Percentiles rank a stretch among this genome's conserved stretches.
These are phyloP conservation scores for Pandemis corylana DNA, from an alignment of 2,888 invertebrate genomes.

Conservation along the genomic window DNA sequence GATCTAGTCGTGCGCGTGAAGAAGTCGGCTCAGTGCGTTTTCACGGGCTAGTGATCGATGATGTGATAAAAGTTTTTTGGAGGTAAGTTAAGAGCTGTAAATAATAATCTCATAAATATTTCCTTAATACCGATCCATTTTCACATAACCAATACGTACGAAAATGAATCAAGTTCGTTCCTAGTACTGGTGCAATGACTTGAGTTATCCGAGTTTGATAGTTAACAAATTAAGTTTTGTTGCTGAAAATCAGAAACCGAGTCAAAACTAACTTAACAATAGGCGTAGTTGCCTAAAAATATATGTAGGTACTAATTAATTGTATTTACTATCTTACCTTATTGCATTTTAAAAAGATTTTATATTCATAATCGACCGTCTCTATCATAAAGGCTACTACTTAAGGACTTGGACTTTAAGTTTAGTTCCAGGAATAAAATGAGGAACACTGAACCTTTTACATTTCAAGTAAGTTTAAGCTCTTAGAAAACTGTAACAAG, in stretches of 20 bases:
- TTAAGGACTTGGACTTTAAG: neutral
- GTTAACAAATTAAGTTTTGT: neutral
- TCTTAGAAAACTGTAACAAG: neutral
- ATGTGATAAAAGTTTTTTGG: constrained; percentile 18
- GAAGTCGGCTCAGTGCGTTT: constrained; percentile 3
- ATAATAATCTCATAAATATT: too few species aligned
- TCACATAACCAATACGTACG: too few species aligned
- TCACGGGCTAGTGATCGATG: constrained; percentile 20
- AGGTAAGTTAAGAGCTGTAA: neutral
- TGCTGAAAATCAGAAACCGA: neutral
- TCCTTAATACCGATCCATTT: too few species aligned
- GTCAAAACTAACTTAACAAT: neutral
- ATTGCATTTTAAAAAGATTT: too few species aligned
- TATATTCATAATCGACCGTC: too few species aligned
- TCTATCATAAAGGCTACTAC: too few species aligned
- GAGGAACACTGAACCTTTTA: neutral
- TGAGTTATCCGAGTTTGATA: too few species aligned
- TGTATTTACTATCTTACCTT: too few species aligned
- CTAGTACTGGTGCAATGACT: too few species aligned
- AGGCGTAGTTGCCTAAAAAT: neutral
- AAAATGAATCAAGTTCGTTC: too few species aligned
- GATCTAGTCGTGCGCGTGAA: constrained; percentile 51
- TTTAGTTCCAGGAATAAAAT: neutral
- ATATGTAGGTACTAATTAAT: too few species aligned
- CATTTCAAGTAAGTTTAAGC: neutral